Evolutionary conservation across 2,888 invertebrate species (phyloP), one percentile per base, ranked within the genome.

Genomic region (Nemapogon koenigi): DNA sequence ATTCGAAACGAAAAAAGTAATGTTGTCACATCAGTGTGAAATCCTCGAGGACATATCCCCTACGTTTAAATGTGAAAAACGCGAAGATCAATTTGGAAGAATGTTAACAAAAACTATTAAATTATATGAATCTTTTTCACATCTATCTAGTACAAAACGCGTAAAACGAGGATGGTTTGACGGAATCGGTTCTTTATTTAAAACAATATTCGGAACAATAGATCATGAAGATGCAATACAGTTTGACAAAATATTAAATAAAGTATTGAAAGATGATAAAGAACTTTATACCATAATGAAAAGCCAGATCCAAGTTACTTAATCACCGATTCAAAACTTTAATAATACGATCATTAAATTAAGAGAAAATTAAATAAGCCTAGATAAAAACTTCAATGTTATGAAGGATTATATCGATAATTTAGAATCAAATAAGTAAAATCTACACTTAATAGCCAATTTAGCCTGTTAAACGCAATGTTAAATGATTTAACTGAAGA

Each of bases 271-370:
- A 17, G 40, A 44, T 28, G 37, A 46, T 37, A 35, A 36, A 19
- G 25, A 44, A 26, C 30, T 41, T 17, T 33, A 39, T 13, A 26
- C 31, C 10, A 16, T 44, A 1, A 26, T 47, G 17, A 44, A 47
- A 37, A 41, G 43, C 11, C 47, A 47, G 40, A 40, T 43, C 4
- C 46, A 47, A 30, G 36, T 44, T 2, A 41, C 44, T 26, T 39
- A 39, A 16, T 39, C 41, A 19, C 43, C 46, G 4, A 46, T 46
- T n/a, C 17, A 10, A 18, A 47, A 44, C 36, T 46, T 46, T 19
- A 46, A 47, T 37, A 25, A 29, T 15, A 46, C 43, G 2, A 41
- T 43, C 7, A 33, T 11, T 13, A 38, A 43, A 15, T 18, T 43
- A 18, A 30, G 41, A 28, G 16, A 41, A 37, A 39, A 40, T 18